Conservation (phyloP, 2,888 invertebrate genomes). For the Cylloceria caligata region DNA sequence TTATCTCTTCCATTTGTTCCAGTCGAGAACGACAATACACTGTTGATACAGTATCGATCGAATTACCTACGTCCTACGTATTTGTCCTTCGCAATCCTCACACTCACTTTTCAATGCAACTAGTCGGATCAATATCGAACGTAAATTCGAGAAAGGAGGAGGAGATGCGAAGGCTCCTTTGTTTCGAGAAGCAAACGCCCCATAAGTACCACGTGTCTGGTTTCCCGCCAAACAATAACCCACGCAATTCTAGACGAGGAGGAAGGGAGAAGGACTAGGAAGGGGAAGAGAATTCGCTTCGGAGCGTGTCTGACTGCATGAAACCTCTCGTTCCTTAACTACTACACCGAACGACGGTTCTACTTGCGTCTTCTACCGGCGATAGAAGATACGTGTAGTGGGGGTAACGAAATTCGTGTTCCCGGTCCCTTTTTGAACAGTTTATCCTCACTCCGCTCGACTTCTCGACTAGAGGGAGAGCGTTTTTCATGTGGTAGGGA, state of each 20-base stretch:
- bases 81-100: constrained; percentile 11
- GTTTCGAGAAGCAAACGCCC: constrained; percentile 61
- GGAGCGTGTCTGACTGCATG: constrained; percentile 75
- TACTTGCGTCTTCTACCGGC: constrained; percentile 44
- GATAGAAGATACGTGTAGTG: constrained; percentile 59
- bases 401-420: constrained; percentile 63
- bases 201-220: constrained; percentile 79
- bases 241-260: constrained; percentile 48
- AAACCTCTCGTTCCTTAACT: constrained; percentile 73
- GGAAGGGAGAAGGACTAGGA: constrained; percentile 51
- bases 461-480: constrained; percentile 43
- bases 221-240: constrained; percentile 75
- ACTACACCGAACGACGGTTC: constrained; percentile 68
- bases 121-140: constrained; percentile 18
- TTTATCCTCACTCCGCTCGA: constrained; percentile 58
- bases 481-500: constrained; percentile 59
- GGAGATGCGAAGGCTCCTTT: constrained; percentile 34
- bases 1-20: constrained; percentile 41
- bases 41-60: constrained; percentile 29
- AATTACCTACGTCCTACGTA: constrained; percentile 29
- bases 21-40: constrained; percentile 10
- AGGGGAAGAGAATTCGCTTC: constrained; percentile 66
- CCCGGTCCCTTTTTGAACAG: constrained; percentile 50
- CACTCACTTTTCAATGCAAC: background rate
- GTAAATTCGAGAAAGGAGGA: constrained; percentile 1